A percentile compares a stretch with the other conserved stretches of the same genome.
These are phyloP conservation scores for Nothocercus julius DNA, from an alignment of 2,113 vertebrate species.

Conservation along the genomic window DNA sequence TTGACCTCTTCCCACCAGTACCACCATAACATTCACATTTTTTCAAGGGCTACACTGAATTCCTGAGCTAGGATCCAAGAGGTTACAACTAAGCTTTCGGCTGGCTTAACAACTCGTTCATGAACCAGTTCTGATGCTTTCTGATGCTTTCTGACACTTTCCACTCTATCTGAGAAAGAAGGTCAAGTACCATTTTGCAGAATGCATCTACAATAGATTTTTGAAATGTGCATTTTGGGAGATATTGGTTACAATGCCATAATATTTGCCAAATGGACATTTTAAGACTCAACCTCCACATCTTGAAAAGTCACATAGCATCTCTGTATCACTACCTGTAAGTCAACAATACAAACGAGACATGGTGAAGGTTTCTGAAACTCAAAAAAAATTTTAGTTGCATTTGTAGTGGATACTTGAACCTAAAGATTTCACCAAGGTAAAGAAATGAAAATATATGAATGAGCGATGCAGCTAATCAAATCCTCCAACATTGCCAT, in stretches of 20 bases:
- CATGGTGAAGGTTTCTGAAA: neutral
- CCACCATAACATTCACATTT: neutral
- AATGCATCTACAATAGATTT: neutral
- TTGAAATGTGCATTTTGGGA: neutral
- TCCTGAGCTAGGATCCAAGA: neutral
- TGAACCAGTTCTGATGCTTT: neutral
- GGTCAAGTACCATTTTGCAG: neutral
- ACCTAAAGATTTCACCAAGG: neutral
- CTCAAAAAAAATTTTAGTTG: neutral
- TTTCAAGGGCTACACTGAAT: neutral
- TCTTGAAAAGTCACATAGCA: neutral
- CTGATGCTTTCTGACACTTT: neutral
- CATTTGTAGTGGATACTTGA: neutral
- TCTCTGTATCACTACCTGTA: neutral
- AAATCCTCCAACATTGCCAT: neutral
- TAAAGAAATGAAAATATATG: neutral
- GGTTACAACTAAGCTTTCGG: neutral
- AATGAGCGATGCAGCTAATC: neutral
- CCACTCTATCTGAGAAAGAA: neutral
- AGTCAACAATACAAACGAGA: fast-evolving
- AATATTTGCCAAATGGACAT: neutral
- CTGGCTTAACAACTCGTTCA: neutral
- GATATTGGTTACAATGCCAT: neutral
- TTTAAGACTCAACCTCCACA: neutral
- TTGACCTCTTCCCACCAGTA: neutral